These are phyloP conservation scores for Oophaga sylvatica DNA, from an alignment of 2,797 vertebrate genomes.

Conservation along the genomic window DNA sequence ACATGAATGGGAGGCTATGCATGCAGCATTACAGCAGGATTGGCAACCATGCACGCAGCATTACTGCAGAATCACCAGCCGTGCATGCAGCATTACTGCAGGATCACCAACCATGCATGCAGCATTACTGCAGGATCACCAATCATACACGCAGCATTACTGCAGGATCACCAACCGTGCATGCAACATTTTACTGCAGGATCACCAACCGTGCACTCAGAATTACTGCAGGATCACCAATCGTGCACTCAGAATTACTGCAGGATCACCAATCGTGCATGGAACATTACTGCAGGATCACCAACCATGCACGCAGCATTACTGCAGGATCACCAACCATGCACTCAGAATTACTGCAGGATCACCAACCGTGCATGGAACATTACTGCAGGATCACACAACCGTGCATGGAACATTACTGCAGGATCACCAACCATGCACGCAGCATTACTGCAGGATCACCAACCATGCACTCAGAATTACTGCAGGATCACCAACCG, in stretches of 20 bases:
- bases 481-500: too few relatives aligned
- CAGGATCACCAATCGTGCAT: not conserved
- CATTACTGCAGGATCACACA: too few relatives aligned
- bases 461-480: not conserved
- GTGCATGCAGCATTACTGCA: not conserved
- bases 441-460: not conserved
- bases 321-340: not conserved
- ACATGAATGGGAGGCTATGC: not conserved
- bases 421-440: too few relatives aligned
- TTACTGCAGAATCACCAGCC: not conserved
- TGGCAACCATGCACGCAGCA: not conserved
- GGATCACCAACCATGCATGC: not conserved
- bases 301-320: not conserved
- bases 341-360: too few relatives aligned
- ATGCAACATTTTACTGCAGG: not conserved
- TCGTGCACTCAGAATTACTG: not conserved
- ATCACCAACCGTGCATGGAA: too few relatives aligned
- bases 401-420: too few relatives aligned
- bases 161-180: not conserved
- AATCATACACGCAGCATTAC: not conserved
- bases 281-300: too few relatives aligned
- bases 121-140: too few relatives aligned
- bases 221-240: not conserved
- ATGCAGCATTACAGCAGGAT: not conserved
- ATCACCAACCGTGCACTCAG: not conserved